Evolutionary conservation across 2,888 invertebrate genomes (phyloP).

Genomic region (Noctua comes): DNA sequence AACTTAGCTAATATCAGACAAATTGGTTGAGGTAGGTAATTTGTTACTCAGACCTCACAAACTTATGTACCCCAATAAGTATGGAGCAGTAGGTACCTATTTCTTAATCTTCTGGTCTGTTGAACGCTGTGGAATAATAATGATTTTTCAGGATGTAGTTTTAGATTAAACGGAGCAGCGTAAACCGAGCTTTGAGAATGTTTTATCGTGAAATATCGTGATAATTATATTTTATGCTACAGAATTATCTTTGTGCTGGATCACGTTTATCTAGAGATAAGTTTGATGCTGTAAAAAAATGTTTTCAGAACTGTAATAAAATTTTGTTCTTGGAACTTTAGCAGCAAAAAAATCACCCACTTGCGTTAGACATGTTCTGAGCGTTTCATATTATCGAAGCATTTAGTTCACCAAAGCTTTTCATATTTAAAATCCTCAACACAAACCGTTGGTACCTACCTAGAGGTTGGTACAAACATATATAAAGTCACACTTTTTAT

Average conservation of each 20-base stretch:
- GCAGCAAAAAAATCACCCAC: no score
- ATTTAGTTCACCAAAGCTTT: no score
- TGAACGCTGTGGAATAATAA: background rate
- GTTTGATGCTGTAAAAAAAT: background rate
- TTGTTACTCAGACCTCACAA: conserved; percentile 7
- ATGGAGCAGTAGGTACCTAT: background rate
- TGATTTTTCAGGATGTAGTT: conserved; percentile 10
- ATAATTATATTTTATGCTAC: background rate
- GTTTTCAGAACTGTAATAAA: no score
- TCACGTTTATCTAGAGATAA: background rate
- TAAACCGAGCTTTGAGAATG: background rate
- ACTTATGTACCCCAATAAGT: background rate
- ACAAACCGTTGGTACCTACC: no score
- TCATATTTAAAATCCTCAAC: no score
- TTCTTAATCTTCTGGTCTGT: background rate
- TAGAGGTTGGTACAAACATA: no score
- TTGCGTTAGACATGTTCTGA: no score
- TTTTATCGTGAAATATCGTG: background rate
- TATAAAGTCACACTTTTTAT: no score
- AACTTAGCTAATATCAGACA: conserved; percentile 25
- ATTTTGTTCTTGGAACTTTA: no score
- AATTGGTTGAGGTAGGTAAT: background rate
- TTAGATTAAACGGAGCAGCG: background rate
- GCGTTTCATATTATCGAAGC: no score
- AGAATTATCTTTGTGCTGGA: background rate